These are phyloP conservation scores for Sapayoa aenigma DNA, from an alignment of 2,113 vertebrate species.

Conservation along the genomic window DNA sequence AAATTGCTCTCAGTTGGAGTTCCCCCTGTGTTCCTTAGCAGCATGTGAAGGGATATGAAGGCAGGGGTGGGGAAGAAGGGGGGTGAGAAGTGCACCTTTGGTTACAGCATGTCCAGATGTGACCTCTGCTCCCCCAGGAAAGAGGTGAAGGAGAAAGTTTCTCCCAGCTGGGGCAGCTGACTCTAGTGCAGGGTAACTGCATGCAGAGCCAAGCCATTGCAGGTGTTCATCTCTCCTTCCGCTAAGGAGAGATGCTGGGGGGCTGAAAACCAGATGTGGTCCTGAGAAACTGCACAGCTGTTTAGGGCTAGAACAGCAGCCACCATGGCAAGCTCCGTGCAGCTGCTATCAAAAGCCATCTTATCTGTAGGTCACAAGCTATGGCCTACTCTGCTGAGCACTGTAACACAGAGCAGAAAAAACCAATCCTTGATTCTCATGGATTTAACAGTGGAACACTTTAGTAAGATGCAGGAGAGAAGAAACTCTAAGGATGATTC, in stretches of 20 bases:
- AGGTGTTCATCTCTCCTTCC: background rate
- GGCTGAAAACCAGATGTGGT: background rate
- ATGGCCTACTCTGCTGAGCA: background rate
- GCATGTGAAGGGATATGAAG: background rate
- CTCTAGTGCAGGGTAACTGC: background rate
- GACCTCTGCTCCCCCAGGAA: background rate
- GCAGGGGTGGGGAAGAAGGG: background rate
- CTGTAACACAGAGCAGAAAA: background rate
- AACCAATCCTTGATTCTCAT: background rate
- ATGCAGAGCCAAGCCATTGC: background rate
- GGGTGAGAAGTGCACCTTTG: background rate
- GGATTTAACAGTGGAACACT: background rate
- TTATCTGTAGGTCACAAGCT: background rate
- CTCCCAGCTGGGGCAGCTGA: background rate
- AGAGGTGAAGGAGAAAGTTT: background rate
- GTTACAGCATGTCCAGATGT: background rate
- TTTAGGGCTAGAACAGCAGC: background rate
- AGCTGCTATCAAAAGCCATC: background rate
- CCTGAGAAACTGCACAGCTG: background rate
- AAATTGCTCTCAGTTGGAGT: slow-evolving; percentile 3
- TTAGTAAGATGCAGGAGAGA: background rate
- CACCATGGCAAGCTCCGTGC: background rate
- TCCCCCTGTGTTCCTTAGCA: background rate
- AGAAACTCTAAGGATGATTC: background rate
- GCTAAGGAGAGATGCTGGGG: background rate